Evolutionary conservation across 2,888 invertebrate species (phyloP).

Genomic region (Drosophila koepferae): DNA sequence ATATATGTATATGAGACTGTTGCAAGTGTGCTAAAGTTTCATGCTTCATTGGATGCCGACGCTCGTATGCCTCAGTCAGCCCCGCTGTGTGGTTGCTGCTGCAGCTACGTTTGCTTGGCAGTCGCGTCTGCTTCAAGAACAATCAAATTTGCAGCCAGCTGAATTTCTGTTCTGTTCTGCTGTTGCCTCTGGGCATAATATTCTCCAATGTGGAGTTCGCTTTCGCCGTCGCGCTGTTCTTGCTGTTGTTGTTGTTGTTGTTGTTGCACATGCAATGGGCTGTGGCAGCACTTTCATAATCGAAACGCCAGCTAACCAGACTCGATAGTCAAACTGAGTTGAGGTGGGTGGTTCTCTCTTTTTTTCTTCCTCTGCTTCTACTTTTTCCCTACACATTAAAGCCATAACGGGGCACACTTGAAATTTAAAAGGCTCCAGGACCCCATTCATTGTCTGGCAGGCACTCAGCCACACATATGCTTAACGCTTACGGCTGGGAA

Average conservation of each 20-base stretch:
- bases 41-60: slow-evolving; percentile 71
- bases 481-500: slow-evolving; percentile 67
- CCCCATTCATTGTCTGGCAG: slow-evolving; percentile 59
- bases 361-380: background rate
- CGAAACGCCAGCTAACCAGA: slow-evolving; percentile 61
- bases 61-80: slow-evolving; percentile 24
- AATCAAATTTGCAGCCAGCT: slow-evolving; percentile 79
- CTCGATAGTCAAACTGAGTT: slow-evolving; percentile 49
- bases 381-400: slow-evolving; percentile 37
- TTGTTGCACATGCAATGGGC: slow-evolving; percentile 53
- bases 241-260: slow-evolving; percentile 14
- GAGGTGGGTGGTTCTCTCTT: background rate
- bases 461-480: slow-evolving; percentile 71
- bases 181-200: slow-evolving; percentile 59
- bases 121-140: slow-evolving; percentile 61
- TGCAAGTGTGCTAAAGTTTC: slow-evolving; percentile 78
- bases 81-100: slow-evolving; percentile 11
- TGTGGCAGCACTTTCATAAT: slow-evolving; percentile 75
- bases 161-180: slow-evolving; percentile 39
- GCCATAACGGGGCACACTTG: slow-evolving; percentile 47
- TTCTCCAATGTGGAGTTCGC: slow-evolving; percentile 31
- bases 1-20: slow-evolving; percentile 49
- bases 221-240: background rate
- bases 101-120: slow-evolving; percentile 25
- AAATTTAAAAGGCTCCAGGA: slow-evolving; percentile 47